A percentile compares a stretch with the other conserved stretches of the same genome.
phyloP scores from a whole-genome alignment of 2,113 vertebrate species.

The Heterotilapia buettikoferi region DNA sequence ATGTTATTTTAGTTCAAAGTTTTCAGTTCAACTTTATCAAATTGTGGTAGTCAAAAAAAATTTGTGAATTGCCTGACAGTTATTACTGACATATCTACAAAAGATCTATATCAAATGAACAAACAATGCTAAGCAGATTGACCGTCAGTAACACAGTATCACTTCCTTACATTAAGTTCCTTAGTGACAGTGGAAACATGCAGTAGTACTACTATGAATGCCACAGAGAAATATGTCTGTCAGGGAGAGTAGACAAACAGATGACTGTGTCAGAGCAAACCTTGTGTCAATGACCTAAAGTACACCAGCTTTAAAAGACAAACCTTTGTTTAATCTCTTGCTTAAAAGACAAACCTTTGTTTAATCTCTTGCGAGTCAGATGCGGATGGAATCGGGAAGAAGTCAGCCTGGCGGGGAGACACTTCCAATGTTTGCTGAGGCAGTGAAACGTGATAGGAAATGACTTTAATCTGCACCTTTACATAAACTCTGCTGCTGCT shows the following conservation, averaged over 20 bases:
- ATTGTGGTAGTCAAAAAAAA: not conserved
- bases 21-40: not conserved
- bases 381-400: not conserved
- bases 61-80: not conserved
- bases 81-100: not conserved
- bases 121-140: not conserved
- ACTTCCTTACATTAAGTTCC: not conserved
- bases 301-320: not conserved
- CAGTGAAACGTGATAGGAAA: not conserved
- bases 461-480: not conserved
- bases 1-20: not conserved
- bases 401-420: constrained; percentile 11
- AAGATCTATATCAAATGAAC: not conserved
- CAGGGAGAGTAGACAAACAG: not conserved
- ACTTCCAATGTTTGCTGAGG: constrained; percentile 10
- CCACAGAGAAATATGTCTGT: not conserved
- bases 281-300: constrained; percentile 12
- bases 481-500: not conserved
- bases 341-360: not conserved
- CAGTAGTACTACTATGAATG: not conserved
- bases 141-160: not conserved
- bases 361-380: not conserved
- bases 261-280: not conserved
- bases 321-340: not conserved
- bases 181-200: not conserved